These are phyloP conservation scores for Girardia tigrina DNA, from an alignment of 2,888 invertebrate genomes.

Conservation along the genomic window DNA sequence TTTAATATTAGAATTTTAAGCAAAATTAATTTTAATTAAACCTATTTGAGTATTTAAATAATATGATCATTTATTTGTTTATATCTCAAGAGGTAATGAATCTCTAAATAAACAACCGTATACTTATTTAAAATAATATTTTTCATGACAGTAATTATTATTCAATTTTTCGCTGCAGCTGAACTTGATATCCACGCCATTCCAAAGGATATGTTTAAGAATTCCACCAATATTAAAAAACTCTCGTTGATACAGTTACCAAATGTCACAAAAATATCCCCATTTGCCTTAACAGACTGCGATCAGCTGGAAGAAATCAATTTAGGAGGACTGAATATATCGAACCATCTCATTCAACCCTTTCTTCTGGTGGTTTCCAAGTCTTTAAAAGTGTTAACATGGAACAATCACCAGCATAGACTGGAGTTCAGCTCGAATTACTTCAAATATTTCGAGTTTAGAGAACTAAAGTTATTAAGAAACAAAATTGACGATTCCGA, in stretches of 20 bases:
- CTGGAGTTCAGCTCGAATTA: background rate
- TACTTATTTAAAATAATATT: too few species aligned
- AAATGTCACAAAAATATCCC: background rate
- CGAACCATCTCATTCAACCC: background rate
- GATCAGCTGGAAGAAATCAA: background rate
- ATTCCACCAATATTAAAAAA: background rate
- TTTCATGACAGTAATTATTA: too few species aligned
- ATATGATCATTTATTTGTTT: too few species aligned
- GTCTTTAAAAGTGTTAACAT: background rate
- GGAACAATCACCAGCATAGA: background rate
- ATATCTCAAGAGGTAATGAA: too few species aligned
- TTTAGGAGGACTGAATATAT: background rate
- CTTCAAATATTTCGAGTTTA: background rate
- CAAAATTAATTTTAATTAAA: too few species aligned
- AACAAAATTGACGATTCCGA: background rate
- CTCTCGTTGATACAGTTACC: background rate
- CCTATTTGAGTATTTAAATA: too few species aligned
- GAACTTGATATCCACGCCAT: background rate
- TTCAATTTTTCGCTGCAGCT: too few species aligned
- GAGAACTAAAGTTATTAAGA: background rate
- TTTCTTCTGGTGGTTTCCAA: background rate
- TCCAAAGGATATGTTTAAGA: background rate
- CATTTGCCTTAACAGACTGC: background rate
- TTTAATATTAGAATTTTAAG: too few species aligned
- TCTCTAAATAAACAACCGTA: too few species aligned